A percentile compares a stretch with the other conserved stretches of the same genome.
Conservation (phyloP, 1,140 invertebrate genomes). For the Homarus americanus region DNA sequence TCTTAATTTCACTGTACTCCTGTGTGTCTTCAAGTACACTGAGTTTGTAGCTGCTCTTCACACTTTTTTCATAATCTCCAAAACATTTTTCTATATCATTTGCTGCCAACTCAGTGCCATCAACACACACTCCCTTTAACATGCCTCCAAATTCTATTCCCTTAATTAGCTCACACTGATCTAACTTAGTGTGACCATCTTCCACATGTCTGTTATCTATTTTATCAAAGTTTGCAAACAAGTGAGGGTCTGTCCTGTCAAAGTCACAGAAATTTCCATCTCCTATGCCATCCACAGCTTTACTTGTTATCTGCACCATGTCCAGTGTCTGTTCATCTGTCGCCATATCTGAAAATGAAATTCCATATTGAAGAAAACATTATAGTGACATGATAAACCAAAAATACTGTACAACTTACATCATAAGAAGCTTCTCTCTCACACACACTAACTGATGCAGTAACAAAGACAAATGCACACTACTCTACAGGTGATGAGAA, state of each 20-base stretch:
- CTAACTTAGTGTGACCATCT: background rate
- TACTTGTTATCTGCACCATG: slow-evolving; percentile 12
- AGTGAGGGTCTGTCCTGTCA: background rate
- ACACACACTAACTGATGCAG: background rate
- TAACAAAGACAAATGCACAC: background rate
- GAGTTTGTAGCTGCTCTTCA: background rate
- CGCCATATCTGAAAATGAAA: slow-evolving; percentile 30
- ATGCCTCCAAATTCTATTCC: background rate
- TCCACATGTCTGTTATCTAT: background rate
- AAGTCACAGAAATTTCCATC: background rate
- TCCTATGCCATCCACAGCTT: background rate
- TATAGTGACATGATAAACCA: background rate
- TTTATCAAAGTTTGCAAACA: background rate
- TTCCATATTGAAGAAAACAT: background rate
- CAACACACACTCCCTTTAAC: background rate
- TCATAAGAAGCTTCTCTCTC: background rate
- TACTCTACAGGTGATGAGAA: background rate
- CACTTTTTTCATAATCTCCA: background rate
- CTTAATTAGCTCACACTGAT: background rate
- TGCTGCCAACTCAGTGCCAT: background rate
- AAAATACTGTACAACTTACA: background rate
- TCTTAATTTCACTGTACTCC: background rate
- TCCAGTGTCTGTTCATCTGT: slow-evolving; percentile 20
- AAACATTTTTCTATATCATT: background rate
- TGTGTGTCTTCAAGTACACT: background rate